Conservation (phyloP, 2,113 vertebrate species). For the Notiomystis cincta region DNA sequence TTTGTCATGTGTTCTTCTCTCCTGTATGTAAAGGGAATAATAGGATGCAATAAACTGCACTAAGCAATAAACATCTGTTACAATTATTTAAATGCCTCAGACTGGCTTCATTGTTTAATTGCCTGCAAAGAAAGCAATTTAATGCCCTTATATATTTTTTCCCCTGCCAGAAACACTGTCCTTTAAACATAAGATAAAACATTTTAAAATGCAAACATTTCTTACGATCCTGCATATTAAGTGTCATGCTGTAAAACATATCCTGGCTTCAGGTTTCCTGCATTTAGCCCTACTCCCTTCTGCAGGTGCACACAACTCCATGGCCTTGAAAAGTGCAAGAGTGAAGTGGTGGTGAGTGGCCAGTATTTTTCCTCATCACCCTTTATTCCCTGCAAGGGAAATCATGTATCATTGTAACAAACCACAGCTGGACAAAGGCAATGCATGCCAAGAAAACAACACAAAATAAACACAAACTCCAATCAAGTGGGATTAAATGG, state of each 20-base stretch:
- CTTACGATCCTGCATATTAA: not conserved
- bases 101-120: constrained; percentile 50
- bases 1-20: constrained; percentile 15
- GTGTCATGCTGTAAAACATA: not conserved
- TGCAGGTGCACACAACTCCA: not conserved
- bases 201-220: constrained; percentile 15
- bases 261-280: not conserved
- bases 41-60: constrained; percentile 23
- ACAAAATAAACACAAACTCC: not conserved
- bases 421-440: not conserved
- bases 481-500: not conserved
- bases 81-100: constrained; percentile 52
- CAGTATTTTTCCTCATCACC: not conserved
- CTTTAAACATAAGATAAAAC: constrained; percentile 38
- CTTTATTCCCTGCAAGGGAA: not conserved
- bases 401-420: not conserved
- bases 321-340: not conserved
- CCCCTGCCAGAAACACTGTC: not conserved
- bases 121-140: constrained; percentile 42
- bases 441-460: not conserved
- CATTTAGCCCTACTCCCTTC: not conserved
- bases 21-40: constrained; percentile 33
- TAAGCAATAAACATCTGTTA: constrained; percentile 60
- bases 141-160: not conserved
- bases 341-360: no score